Percentiles rank a stretch among this genome's conserved stretches.
These are phyloP conservation scores for Epizoanthus scotinus DNA, from an alignment of 92 coral and sea anemone species.

Conservation along the genomic window DNA sequence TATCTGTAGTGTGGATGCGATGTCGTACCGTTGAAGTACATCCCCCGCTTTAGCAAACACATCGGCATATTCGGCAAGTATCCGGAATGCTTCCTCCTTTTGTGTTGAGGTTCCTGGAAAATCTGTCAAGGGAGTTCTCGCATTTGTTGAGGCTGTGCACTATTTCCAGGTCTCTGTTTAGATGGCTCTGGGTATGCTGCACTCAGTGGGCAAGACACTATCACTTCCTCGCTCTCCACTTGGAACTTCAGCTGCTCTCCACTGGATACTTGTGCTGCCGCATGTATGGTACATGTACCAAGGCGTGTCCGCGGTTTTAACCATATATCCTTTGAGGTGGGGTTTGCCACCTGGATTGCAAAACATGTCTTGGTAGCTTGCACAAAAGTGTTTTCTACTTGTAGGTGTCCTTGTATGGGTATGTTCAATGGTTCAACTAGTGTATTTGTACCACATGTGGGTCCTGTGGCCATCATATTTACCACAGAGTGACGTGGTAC, in stretches of 20 bases:
- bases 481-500: slow-evolving; percentile 48
- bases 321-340: slow-evolving; percentile 46
- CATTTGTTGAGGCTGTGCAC: slow-evolving; percentile 17
- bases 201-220: slow-evolving; percentile 55
- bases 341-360: slow-evolving; percentile 51
- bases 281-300: slow-evolving; percentile 51
- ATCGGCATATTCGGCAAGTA: slow-evolving; percentile 49
- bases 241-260: slow-evolving; percentile 49
- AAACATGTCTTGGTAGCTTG: slow-evolving; percentile 55
- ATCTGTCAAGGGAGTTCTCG: slow-evolving; percentile 52
- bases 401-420: slow-evolving; percentile 48
- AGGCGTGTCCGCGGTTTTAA: slow-evolving; percentile 53
- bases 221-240: slow-evolving; percentile 45
- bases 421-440: slow-evolving; percentile 54
- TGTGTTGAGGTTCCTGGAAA: slow-evolving; percentile 55
- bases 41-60: slow-evolving; percentile 50
- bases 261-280: slow-evolving; percentile 15
- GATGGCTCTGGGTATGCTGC: slow-evolving; percentile 52
- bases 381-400: slow-evolving; percentile 52
- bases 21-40: slow-evolving; percentile 47
- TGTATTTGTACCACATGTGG: slow-evolving; percentile 45
- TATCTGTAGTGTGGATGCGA: slow-evolving; percentile 45
- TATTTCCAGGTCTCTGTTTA: slow-evolving; percentile 33
- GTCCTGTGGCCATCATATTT: slow-evolving; percentile 45
- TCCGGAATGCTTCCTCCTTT: slow-evolving; percentile 43